Evolutionary conservation across 2,113 vertebrate genomes (phyloP), one percentile per base, ranked within the genome.

Genomic region (Dermatemys mawii): DNA sequence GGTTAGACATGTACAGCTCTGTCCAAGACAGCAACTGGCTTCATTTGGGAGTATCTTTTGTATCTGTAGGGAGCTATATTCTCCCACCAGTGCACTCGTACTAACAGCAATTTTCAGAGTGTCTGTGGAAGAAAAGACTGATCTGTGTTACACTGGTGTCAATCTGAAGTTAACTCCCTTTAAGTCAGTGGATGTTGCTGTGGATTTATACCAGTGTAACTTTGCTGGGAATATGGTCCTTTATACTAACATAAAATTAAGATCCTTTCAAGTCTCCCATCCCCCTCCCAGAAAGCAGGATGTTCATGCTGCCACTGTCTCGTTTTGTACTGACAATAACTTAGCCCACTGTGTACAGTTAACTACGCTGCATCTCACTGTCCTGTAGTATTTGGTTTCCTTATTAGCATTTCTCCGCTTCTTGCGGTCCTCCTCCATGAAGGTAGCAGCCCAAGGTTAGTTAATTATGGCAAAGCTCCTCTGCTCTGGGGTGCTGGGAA

Each of bases 261-360:
- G 44, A 76, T 93, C 84, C 89, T 89, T 86, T 73, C 85, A 94
- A 29, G 50, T 87, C 82, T 95, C 88, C 96, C 53, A 81, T 93
- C 44, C 63, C 21, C 92, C 12, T 38, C n/a, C 73, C 73, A 78
- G 70, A 73, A 60, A 90, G 76, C 87, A 21, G 79, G 84, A 44
- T 78, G 81, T 38, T n/a, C 16, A 32, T 10, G 26, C 67, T 67
- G 55, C 67, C 57, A 51, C 73, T 5, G 5, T 75, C 91, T 97
- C 93, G 84, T 90, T 87, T 97, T 96, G 94, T 94, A 95, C 70
- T 83, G 67, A 93, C 92, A 81, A 88, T 93, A 76, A 95, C n/a
- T 96, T 85, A 96, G 96, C 83, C 81, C 85, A 95, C 94, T 92
- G 91, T 93, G 91, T 95, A 86, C 88, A 82, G 85, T 81, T 90